phyloP scores from a whole-genome alignment of 92 coral and sea anemone species.

The Zoanthus gigantus region DNA sequence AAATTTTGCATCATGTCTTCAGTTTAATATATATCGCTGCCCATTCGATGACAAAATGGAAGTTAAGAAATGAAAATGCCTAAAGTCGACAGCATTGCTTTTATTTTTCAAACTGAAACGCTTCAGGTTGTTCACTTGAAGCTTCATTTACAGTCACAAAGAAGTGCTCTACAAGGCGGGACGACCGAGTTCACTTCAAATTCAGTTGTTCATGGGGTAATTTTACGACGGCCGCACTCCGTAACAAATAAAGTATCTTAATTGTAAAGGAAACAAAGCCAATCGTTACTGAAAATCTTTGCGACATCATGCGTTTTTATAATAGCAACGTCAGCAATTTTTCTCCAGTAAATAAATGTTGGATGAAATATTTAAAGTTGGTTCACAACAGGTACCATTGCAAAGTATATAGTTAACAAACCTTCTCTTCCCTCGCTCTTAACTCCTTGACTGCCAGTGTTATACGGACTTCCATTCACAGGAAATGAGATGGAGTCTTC shows the following conservation, averaged over 20 bases:
- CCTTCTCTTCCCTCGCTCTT: conserved; percentile 49
- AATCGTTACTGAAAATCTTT: background rate
- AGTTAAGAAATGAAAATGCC: too few species aligned
- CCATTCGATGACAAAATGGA: too few species aligned
- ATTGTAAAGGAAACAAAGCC: background rate
- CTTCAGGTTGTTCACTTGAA: too few species aligned
- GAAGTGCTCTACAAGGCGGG: too few species aligned
- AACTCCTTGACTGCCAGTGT: conserved; percentile 44
- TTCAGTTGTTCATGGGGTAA: background rate
- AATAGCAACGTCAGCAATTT: conserved; percentile 4
- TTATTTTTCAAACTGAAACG: too few species aligned
- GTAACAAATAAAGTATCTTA: background rate
- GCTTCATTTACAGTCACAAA: too few species aligned
- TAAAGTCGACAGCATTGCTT: too few species aligned
- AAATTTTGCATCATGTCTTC: too few species aligned
- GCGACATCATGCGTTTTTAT: background rate
- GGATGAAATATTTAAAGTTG: background rate
- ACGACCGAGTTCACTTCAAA: too few species aligned
- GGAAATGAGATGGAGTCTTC: conserved; percentile 33
- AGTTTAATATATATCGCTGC: too few species aligned
- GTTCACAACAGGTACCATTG: background rate
- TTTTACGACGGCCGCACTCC: background rate
- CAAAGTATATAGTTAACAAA: background rate
- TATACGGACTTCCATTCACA: conserved; percentile 48
- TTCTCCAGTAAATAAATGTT: background rate